A percentile compares a stretch with the other conserved stretches of the same genome.
Conservation (phyloP, 2,797 vertebrate genomes). For the Synaphobranchus kaupii region DNA sequence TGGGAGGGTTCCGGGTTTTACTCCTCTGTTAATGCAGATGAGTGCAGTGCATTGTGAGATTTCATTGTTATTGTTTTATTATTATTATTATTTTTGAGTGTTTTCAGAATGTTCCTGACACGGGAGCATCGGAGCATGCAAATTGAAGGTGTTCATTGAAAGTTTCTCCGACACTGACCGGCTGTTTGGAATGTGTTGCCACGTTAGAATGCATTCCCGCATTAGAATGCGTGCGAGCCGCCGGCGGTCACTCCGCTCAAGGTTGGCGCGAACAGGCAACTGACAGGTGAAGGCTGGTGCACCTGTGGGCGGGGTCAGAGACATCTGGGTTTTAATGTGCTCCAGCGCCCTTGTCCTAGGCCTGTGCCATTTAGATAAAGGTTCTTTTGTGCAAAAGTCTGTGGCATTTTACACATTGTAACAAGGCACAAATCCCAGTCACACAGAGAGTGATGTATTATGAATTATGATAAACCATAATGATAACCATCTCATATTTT, state of each 20-base stretch:
- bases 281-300: background rate
- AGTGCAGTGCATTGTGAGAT: background rate
- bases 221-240: background rate
- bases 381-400: background rate
- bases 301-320: background rate
- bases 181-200: background rate
- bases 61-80: background rate
- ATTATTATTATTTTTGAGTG: too few relatives aligned
- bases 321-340: background rate
- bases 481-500: background rate
- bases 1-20: too few relatives aligned
- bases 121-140: background rate
- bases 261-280: background rate
- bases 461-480: background rate
- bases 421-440: background rate
- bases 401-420: background rate
- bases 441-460: background rate
- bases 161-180: background rate
- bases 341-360: background rate
- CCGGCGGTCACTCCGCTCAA: background rate
- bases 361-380: background rate
- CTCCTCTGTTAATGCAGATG: background rate
- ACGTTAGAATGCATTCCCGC: background rate
- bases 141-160: background rate
- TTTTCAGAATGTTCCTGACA: background rate